These are phyloP conservation scores for Morpho achilles DNA, from an alignment of 2,888 invertebrate genomes.

Conservation along the genomic window DNA sequence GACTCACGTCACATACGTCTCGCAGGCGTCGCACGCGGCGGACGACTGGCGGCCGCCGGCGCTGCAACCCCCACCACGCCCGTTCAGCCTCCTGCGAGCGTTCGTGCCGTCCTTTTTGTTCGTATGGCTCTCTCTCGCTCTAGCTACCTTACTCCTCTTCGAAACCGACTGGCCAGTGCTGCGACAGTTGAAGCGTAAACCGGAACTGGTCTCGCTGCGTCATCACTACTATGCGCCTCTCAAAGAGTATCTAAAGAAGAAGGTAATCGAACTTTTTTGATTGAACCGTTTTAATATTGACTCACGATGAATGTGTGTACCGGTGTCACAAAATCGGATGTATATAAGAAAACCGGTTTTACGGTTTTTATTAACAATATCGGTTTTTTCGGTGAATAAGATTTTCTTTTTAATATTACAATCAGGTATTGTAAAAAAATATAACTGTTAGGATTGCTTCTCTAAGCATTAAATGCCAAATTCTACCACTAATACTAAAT, in stretches of 20 bases:
- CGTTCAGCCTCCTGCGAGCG: slow-evolving; percentile 83
- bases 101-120: slow-evolving; percentile 89
- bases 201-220: slow-evolving; percentile 86
- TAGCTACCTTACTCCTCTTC: slow-evolving; percentile 85
- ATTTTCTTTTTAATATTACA: too few relatives aligned
- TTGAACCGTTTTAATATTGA: slow-evolving; percentile 34
- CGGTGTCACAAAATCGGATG: not conserved
- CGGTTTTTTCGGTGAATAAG: too few relatives aligned
- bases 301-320: slow-evolving; percentile 2
- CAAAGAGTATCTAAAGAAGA: slow-evolving; percentile 85
- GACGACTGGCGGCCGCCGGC: slow-evolving; percentile 39
- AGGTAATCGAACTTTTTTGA: slow-evolving; percentile 82
- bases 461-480: too few relatives aligned
- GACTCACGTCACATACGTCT: slow-evolving; percentile 60
- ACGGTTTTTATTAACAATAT: too few relatives aligned
- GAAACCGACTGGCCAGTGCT: slow-evolving; percentile 89
- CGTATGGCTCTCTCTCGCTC: slow-evolving; percentile 83
- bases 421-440: too few relatives aligned
- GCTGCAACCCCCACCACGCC: slow-evolving; percentile 42
- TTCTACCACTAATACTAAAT: too few relatives aligned
- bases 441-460: too few relatives aligned
- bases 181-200: slow-evolving; percentile 83
- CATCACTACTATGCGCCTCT: slow-evolving; percentile 91
- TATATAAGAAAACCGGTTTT: too few relatives aligned
- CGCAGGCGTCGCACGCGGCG: slow-evolving; percentile 47